Evolutionary conservation across 2,113 vertebrate genomes (phyloP), one percentile per base, ranked within the genome.

Genomic region (Callocephalon fimbriatum): DNA sequence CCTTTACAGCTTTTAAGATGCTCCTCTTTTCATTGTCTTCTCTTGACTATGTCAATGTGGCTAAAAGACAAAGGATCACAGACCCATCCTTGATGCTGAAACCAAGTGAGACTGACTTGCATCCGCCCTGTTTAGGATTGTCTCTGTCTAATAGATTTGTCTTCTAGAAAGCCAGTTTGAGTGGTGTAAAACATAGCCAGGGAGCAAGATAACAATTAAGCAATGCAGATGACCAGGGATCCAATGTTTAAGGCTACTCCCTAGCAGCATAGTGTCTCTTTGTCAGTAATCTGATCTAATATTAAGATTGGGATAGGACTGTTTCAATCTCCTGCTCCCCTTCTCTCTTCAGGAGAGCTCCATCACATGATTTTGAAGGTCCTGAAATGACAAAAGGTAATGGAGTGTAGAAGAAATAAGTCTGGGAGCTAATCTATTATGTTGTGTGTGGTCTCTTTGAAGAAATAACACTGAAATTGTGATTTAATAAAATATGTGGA

Each of bases 401-500:
- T 27, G n/a, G 26, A 76, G 9, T 58, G 32, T 58, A 88, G 44
- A 86, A 91, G 78, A 86, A 94, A 67, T 29, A 88, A 50, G 10
- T 26, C 35, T 83, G 58, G 66, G 23, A 83, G 48, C 23, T 61
- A 91, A 91, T 62, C 63, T 42, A 58, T 94, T 94, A 91, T n/a
- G 37, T 48, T 76, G 15, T 44, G 21, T 56, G 48, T 70, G 19
- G n/a, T 51, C 18, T 66, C 63, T 92, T 45, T 88, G 58, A 96
- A 96, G 53, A 93, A 95, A 76, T 72, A 88, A 56, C 44, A 83
- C 78, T 38, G 47, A 62, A 38, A 72, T 42, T 61, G n/a, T 86
- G 72, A 86, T 90, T 88, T 86, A 83, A 68, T 86, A 91, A 88
- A 93, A 86, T 88, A 6, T 66, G 27, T 76, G 75, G 44, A 35